Evolutionary conservation across 2,888 invertebrate genomes (phyloP).

Genomic region (Anthrax anthrax): DNA sequence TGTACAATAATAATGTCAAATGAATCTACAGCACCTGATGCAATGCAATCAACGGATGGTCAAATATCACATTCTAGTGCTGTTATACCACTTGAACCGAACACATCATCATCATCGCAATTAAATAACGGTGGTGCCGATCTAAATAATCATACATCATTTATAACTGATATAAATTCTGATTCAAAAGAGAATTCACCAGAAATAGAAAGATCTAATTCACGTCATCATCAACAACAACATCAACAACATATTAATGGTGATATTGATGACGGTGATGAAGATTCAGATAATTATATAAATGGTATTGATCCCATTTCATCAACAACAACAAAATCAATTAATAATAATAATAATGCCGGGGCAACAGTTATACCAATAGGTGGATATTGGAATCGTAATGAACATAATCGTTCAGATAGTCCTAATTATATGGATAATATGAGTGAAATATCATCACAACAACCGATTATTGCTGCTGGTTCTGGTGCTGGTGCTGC

Average conservation of each 20-base stretch:
- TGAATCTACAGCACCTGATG: constrained; percentile 13
- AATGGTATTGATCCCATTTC: too few species aligned
- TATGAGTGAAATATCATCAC: constrained; percentile 44
- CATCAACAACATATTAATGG: not conserved
- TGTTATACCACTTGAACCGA: constrained; percentile 13
- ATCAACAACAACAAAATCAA: not conserved
- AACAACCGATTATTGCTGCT: constrained; percentile 27
- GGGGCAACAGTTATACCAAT: constrained; percentile 10
- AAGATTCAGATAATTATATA: constrained; percentile 7
- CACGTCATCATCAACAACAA: constrained; percentile 5
- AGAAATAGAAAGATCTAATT: constrained; percentile 2
- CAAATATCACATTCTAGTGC: constrained; percentile 14
- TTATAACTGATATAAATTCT: too few species aligned
- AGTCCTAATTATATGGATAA: constrained; percentile 38
- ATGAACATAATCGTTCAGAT: constrained; percentile 15
- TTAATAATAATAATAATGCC: constrained; percentile 5
- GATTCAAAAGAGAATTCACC: constrained; percentile 6
- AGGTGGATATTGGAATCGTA: constrained; percentile 20
- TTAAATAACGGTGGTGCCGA: constrained; percentile 7
- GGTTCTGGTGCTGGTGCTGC: too few species aligned
- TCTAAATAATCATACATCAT: constrained; percentile 1
- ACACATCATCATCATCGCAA: constrained; percentile 10
- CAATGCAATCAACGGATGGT: constrained; percentile 13
- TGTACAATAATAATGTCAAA: constrained; percentile 21
- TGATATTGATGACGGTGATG: constrained; percentile 5